Base-by-base conservation (phyloP, 2,113 vertebrate genomes). In the Hemiprocne comata region DNA sequence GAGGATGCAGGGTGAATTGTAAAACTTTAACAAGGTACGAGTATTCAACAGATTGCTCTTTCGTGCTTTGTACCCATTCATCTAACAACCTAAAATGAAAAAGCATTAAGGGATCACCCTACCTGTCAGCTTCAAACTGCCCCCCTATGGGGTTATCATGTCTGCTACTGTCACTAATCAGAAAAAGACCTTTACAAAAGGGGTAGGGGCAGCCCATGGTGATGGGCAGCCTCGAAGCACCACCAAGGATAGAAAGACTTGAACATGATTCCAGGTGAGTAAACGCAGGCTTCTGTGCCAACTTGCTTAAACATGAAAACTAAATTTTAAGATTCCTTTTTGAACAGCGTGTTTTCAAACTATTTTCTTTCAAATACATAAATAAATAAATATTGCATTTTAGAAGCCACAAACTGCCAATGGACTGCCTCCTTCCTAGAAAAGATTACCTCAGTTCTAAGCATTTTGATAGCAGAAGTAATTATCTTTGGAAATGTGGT, bases 381-480 rank as follows among this genome's bases (percentile, higher is more conserved):
- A 62, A 51, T 34, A 54, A 48, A 28, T 17, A 87, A 92, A 57
- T 18, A 13, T 5, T 3, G n/a, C n/a, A n/a, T 40, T 75, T 82
- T 36, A 72, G 36, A 85, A 80, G 50, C 26, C 40, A 65, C 72
- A 91, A 89, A 28, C 21, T 65, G 66, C 7, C 66, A 46, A 50
- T 29, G 16, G 11, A 73, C 10, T 48, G 11, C 17, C 31, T 62
- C 28, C 53, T 79, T 92, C n/a, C 78, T 36, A 62, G 46, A 76
- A 82, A 77, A 73, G 6, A 70, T 69, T 0, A 76, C 4, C 31
- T 93, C 66, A 75, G 48, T 34, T 78, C 25, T 46, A 55, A 67
- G 48, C 1, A 0, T 69, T 80, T 66, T 0, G 0, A 64, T 9
- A 65, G 34, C 50, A 83, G 28, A 87, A 77, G 34, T 28, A 84